These are phyloP conservation scores for Oreocharis arfaki DNA, from an alignment of 2,113 vertebrate genomes.

Conservation along the genomic window DNA sequence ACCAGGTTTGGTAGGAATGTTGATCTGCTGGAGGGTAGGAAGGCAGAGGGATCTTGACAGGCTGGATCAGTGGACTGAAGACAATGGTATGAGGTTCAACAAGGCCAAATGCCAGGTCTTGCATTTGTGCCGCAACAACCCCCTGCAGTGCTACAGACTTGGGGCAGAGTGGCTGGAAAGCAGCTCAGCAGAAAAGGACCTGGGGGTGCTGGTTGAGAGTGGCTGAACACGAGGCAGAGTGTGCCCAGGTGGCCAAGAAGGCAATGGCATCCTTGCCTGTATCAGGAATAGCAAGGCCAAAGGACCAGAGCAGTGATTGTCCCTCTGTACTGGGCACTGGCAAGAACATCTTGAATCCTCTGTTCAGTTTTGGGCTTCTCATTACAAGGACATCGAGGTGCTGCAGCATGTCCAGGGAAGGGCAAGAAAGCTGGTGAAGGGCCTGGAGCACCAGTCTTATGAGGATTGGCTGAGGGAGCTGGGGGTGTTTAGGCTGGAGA, in stretches of 20 bases:
- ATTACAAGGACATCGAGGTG: background rate
- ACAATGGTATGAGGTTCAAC: background rate
- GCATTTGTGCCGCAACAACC: background rate
- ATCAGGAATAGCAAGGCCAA: background rate
- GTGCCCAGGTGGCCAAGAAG: background rate
- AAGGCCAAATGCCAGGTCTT: background rate
- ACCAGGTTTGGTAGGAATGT: background rate
- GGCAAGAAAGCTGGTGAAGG: background rate
- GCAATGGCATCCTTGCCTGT: background rate
- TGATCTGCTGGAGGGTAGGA: background rate
- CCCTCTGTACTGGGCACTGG: background rate
- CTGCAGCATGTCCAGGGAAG: background rate
- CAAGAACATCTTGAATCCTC: background rate
- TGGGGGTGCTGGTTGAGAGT: background rate
- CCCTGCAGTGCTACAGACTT: background rate
- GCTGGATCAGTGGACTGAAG: background rate
- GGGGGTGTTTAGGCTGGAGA: background rate
- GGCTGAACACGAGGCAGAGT: background rate
- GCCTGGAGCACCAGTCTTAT: background rate
- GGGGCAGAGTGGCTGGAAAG: background rate
- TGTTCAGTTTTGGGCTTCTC: background rate
- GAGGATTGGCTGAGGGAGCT: background rate
- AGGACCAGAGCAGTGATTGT: background rate
- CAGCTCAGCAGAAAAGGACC: background rate
- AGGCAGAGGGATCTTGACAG: background rate